Conservation (phyloP, 2,797 vertebrate genomes). For the Periophthalmus magnuspinnatus region DNA sequence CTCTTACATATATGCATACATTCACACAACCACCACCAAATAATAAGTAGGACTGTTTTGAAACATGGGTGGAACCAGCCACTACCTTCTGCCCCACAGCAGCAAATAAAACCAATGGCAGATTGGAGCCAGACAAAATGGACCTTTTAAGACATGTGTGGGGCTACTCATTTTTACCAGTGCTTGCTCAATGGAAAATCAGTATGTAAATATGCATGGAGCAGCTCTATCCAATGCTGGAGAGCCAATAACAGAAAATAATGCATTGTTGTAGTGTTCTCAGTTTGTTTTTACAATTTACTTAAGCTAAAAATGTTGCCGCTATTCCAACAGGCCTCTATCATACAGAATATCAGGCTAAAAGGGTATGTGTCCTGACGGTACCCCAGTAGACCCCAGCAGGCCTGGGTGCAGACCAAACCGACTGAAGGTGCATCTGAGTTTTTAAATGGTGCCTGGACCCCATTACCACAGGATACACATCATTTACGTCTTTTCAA, state of each 20-base stretch:
- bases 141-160: slow-evolving; percentile 55
- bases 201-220: slow-evolving; percentile 40
- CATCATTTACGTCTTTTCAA: slow-evolving; percentile 31
- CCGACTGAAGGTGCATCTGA: too few relatives aligned
- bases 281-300: neutral
- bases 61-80: slow-evolving; percentile 68
- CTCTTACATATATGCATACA: slow-evolving; percentile 10
- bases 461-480: slow-evolving; percentile 33
- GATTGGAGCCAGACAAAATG: slow-evolving; percentile 35
- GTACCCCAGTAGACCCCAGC: slow-evolving; percentile 47
- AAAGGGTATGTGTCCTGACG: slow-evolving; percentile 34
- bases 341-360: slow-evolving; percentile 35
- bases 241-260: neutral
- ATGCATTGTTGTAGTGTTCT: neutral
- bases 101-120: slow-evolving; percentile 37
- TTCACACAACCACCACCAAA: slow-evolving; percentile 10
- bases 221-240: slow-evolving; percentile 25
- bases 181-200: slow-evolving; percentile 34
- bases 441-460: slow-evolving; percentile 6
- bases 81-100: slow-evolving; percentile 49
- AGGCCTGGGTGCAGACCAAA: too few relatives aligned
- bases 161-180: slow-evolving; percentile 35
- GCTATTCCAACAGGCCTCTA: slow-evolving; percentile 36
- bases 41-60: slow-evolving; percentile 25
- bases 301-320: slow-evolving; percentile 18